Base-by-base conservation (phyloP, 2,888 invertebrate species). In the Rhamnusium bicolor region DNA sequence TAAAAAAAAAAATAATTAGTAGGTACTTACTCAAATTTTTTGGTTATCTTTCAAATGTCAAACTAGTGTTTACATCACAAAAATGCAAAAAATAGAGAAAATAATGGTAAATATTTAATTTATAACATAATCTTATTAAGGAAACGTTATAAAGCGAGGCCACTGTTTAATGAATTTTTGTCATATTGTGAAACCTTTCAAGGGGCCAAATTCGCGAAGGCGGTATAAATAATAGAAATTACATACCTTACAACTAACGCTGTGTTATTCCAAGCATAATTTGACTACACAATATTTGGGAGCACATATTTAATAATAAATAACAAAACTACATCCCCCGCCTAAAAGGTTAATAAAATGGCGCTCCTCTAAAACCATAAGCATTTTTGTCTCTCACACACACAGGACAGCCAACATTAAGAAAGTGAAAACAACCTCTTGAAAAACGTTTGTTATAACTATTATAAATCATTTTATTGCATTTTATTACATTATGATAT, bases 311-410 rank as follows among this genome's bases (percentile, higher is more conserved):
- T 79, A 76, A 79, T 77, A 77, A 79, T 73, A 82, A 82, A 83
- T 81, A 80, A n/a, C n/a, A n/a, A n/a, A n/a, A n/a, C n/a, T 81
- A 83, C 81, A 80, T 83, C 84, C 86, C 85, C 86, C 86, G 85
- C 86, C 86, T 86, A 85, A 85, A 86, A 87, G 87, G 87, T 87
- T 87, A 88, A 83, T 85, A 87, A 87, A 87, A 88, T 88, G 87
- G 87, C 87, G 87, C 84, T 84, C 80, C 80, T 72, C 47, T 67
- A 29, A 66, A 73, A 69, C 66, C 66, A 73, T 73, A 53, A 65
- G 60, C 66, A 67, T 61, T 73, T 58, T 24, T 63, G 40, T 10
- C 8, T 40, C 12, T n/a, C n/a, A 40, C 40, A 12, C n/a, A 40
- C 40, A 12, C 40, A 40, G 40, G 40, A n/a, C n/a, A 40, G 40